phyloP scores from a whole-genome alignment of 2,797 vertebrate species.

The Paratrypauchen microcephalus region DNA sequence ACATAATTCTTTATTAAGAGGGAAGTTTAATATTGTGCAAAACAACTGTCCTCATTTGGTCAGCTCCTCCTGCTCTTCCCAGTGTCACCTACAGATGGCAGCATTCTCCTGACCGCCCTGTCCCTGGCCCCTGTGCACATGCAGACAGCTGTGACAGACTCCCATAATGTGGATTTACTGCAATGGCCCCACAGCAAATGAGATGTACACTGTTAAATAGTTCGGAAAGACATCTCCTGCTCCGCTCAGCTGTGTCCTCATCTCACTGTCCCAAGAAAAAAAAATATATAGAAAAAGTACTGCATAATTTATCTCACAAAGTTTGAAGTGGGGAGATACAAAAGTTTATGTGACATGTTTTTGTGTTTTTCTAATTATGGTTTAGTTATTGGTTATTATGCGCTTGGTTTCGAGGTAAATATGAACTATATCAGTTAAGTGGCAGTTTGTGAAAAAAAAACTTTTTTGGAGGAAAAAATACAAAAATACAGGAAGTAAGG shows the following conservation, averaged over 20 bases:
- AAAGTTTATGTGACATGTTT: not conserved
- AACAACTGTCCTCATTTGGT: not conserved
- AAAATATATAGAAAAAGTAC: constrained; percentile 22
- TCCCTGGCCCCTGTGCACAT: constrained; percentile 32
- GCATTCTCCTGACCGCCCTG: constrained; percentile 50
- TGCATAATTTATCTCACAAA: constrained; percentile 47
- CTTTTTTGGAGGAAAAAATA: no score
- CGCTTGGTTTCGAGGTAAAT: no score
- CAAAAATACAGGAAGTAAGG: no score
- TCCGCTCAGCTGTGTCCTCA: constrained; percentile 46
- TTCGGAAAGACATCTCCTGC: constrained; percentile 67
- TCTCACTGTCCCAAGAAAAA: constrained; percentile 41
- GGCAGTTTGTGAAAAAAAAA: no score
- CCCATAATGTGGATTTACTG: constrained; percentile 67
- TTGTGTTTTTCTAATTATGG: no score
- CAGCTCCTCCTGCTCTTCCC: not conserved
- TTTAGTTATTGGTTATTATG: no score
- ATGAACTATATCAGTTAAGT: no score
- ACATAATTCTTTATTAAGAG: not conserved
- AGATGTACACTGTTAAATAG: constrained; percentile 72
- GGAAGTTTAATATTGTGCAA: not conserved
- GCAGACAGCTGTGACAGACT: constrained; percentile 56
- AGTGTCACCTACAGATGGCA: constrained; percentile 58
- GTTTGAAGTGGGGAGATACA: constrained; percentile 45
- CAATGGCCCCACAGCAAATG: constrained; percentile 66